Percentiles rank a stretch among this genome's conserved stretches.
phyloP scores from a whole-genome alignment of 1,140 invertebrate genomes.

The Prorops nasuta region DNA sequence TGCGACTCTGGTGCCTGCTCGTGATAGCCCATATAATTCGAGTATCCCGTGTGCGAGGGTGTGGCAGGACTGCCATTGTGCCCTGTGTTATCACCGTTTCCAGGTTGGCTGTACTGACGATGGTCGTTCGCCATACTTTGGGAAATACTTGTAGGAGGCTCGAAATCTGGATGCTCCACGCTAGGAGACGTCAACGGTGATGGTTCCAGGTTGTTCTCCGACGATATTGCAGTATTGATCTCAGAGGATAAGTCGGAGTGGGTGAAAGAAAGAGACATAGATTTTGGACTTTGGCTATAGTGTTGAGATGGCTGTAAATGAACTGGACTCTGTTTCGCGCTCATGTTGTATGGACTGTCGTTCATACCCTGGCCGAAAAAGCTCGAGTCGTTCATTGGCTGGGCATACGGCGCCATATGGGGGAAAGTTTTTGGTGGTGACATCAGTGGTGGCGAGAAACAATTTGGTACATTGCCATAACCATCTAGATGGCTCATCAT shows the following conservation, averaged over 20 bases:
- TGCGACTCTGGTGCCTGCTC: slow-evolving; percentile 44
- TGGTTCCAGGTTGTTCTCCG: slow-evolving; percentile 63
- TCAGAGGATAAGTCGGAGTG: slow-evolving; percentile 75
- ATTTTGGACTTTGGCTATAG: slow-evolving; percentile 61
- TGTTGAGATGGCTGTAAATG: slow-evolving; percentile 54
- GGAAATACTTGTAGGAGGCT: slow-evolving; percentile 66
- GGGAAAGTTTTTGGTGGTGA: slow-evolving; percentile 49
- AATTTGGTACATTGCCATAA: slow-evolving; percentile 51
- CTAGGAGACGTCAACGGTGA: slow-evolving; percentile 66
- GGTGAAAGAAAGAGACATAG: slow-evolving; percentile 65
- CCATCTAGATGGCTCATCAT: slow-evolving; percentile 36
- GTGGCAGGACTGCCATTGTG: slow-evolving; percentile 48
- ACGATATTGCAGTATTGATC: slow-evolving; percentile 75
- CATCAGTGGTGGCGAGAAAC: slow-evolving; percentile 59
- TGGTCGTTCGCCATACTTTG: slow-evolving; percentile 55
- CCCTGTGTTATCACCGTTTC: slow-evolving; percentile 33
- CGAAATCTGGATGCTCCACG: slow-evolving; percentile 74
- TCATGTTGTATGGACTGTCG: slow-evolving; percentile 52
- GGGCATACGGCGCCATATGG: slow-evolving; percentile 51
- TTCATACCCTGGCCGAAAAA: slow-evolving; percentile 45
- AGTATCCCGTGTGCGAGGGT: slow-evolving; percentile 44
- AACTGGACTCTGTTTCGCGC: slow-evolving; percentile 52
- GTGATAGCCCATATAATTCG: slow-evolving; percentile 51
- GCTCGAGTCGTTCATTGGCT: slow-evolving; percentile 41
- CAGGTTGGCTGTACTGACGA: slow-evolving; percentile 57